Percentiles rank a stretch among this genome's conserved stretches.
These are phyloP conservation scores for Lophura nycthemera DNA, from an alignment of 2,113 vertebrate species.

Conservation along the genomic window DNA sequence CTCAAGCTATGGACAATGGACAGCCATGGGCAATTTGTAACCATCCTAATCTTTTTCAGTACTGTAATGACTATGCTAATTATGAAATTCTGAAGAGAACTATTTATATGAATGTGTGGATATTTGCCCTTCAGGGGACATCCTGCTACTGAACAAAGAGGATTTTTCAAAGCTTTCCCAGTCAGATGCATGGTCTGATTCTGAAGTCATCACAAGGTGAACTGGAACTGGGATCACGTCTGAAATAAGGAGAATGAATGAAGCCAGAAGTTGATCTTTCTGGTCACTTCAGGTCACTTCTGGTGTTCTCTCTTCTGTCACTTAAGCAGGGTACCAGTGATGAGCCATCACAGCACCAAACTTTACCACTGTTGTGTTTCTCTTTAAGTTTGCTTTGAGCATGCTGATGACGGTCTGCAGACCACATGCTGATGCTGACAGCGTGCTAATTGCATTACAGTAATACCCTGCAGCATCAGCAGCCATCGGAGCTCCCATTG, in stretches of 20 bases:
- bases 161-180: neutral
- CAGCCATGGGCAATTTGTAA: neutral
- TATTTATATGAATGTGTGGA: neutral
- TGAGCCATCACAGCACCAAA: neutral
- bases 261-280: neutral
- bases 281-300: neutral
- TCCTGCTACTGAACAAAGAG: neutral
- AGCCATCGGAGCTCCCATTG: accelerated
- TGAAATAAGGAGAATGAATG: neutral
- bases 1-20: neutral
- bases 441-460: neutral
- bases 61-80: neutral
- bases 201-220: neutral
- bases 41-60: neutral
- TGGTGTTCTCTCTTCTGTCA: conserved; percentile 9
- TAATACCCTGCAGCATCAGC: neutral
- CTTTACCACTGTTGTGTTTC: neutral
- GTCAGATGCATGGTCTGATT: neutral
- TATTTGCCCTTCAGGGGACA: neutral
- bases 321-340: neutral
- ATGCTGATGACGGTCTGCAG: neutral
- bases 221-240: neutral
- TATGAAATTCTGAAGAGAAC: neutral
- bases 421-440: neutral
- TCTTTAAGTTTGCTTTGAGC: conserved; percentile 10